phyloP scores from a whole-genome alignment of 2,797 vertebrate genomes.

The Allobates femoralis region DNA sequence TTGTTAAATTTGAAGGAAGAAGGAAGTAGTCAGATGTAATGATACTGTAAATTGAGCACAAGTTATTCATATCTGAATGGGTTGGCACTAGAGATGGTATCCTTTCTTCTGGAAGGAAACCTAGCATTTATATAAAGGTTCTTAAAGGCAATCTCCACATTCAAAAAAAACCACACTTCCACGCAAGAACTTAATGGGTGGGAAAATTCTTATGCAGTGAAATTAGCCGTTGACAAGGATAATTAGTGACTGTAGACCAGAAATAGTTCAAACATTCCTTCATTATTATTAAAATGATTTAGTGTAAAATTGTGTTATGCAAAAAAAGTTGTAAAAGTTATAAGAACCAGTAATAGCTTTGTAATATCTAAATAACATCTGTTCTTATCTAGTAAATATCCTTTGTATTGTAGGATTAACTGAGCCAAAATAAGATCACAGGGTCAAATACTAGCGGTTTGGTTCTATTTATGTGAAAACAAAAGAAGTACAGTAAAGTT shows the following conservation, averaged over 20 bases:
- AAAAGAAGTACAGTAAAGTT: slow-evolving; percentile 8
- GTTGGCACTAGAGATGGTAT: no score
- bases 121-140: no score
- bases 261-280: no score
- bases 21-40: no score
- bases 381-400: background rate
- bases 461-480: background rate
- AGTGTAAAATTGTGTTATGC: background rate
- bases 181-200: background rate
- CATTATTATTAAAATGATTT: background rate
- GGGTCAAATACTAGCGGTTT: slow-evolving; percentile 25
- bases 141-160: no score
- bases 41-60: no score
- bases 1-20: no score
- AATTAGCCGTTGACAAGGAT: background rate
- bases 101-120: no score
- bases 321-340: background rate
- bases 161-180: no score
- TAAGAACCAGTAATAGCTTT: background rate
- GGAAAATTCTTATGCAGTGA: background rate
- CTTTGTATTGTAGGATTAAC: slow-evolving; percentile 15
- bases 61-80: no score
- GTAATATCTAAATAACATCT: background rate
- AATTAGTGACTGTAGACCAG: no score
- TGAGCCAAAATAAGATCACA: slow-evolving; percentile 33